Conservation (phyloP, 2,888 invertebrate genomes). For the Leucozona laternaria region DNA sequence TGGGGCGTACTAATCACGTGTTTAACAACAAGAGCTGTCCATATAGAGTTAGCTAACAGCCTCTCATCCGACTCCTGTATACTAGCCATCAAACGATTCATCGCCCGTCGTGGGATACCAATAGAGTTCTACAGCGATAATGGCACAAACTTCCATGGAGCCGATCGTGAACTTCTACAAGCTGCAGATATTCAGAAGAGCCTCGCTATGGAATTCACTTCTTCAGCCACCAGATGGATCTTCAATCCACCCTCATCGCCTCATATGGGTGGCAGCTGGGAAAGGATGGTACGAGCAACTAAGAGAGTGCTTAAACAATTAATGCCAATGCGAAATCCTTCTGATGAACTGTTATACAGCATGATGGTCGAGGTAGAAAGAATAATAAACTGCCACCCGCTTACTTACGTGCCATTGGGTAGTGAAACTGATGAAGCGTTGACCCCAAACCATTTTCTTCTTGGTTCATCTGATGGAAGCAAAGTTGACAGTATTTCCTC, state of each 20-base stretch:
- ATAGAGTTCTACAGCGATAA: conserved; percentile 62
- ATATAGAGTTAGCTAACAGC: too few species aligned
- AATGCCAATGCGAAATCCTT: conserved; percentile 58
- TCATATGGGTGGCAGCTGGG: conserved; percentile 50
- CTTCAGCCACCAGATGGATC: background rate
- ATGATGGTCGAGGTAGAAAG: too few species aligned
- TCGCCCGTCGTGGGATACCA: conserved; percentile 44
- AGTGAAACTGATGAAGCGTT: conserved; percentile 6
- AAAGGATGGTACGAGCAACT: conserved; percentile 40
- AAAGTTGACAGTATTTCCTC: too few species aligned
- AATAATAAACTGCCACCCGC: too few species aligned
- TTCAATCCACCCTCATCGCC: background rate
- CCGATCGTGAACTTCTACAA: conserved; percentile 48
- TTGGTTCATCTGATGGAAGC: too few species aligned
- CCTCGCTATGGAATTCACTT: conserved; percentile 30
- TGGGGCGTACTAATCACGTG: too few species aligned
- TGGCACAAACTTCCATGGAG: conserved; percentile 71
- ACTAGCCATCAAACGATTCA: background rate
- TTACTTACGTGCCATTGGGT: background rate
- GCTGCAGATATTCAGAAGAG: background rate
- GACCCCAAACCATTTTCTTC: conserved; percentile 77
- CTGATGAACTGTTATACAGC: too few species aligned
- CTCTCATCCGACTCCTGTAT: background rate
- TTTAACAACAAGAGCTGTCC: background rate
- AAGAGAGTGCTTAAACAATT: conserved; percentile 67